Percentiles rank a stretch among this genome's conserved stretches.
Evolutionary conservation across 1,140 invertebrate genomes (phyloP).

Genomic region (Melitaea cinxia): DNA sequence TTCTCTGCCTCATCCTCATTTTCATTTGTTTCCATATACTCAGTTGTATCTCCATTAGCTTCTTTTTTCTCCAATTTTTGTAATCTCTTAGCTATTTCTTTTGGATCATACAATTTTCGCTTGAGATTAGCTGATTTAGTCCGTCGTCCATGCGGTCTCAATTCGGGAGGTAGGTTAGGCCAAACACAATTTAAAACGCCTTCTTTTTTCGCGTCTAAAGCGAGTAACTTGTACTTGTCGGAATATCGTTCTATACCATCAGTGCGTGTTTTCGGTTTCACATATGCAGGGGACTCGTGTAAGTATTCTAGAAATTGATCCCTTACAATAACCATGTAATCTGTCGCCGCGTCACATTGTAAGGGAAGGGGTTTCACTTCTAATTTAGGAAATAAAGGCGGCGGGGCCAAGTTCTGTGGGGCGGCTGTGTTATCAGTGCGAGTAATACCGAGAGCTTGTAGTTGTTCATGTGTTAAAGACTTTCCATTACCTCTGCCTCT

Average conservation of each 20-base stretch:
- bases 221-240: slow-evolving; percentile 79
- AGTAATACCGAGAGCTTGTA: slow-evolving; percentile 72
- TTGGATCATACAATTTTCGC: slow-evolving; percentile 68
- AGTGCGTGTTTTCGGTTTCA: slow-evolving; percentile 62
- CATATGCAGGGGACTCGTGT: slow-evolving; percentile 76
- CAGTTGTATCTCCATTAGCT: slow-evolving; percentile 47
- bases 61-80: slow-evolving; percentile 78
- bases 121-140: slow-evolving; percentile 48
- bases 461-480: slow-evolving; percentile 76
- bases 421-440: slow-evolving; percentile 72
- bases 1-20: slow-evolving; percentile 57
- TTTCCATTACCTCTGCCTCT: slow-evolving; percentile 65
- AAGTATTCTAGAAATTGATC: slow-evolving; percentile 79
- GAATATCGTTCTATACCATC: slow-evolving; percentile 78
- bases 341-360: slow-evolving; percentile 69
- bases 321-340: slow-evolving; percentile 79
- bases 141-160: slow-evolving; percentile 63
- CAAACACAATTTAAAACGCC: slow-evolving; percentile 69
- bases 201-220: slow-evolving; percentile 68
- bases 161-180: slow-evolving; percentile 71
- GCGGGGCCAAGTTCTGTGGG: slow-evolving; percentile 64
- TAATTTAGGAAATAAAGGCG: slow-evolving; percentile 78
- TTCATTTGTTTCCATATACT: slow-evolving; percentile 52
- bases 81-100: slow-evolving; percentile 67
- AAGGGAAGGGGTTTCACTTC: slow-evolving; percentile 74